A percentile compares a stretch with the other conserved stretches of the same genome.
These are phyloP conservation scores for Parazoanthus atlanticus DNA, from an alignment of 92 coral and sea anemone species.

Conservation along the genomic window DNA sequence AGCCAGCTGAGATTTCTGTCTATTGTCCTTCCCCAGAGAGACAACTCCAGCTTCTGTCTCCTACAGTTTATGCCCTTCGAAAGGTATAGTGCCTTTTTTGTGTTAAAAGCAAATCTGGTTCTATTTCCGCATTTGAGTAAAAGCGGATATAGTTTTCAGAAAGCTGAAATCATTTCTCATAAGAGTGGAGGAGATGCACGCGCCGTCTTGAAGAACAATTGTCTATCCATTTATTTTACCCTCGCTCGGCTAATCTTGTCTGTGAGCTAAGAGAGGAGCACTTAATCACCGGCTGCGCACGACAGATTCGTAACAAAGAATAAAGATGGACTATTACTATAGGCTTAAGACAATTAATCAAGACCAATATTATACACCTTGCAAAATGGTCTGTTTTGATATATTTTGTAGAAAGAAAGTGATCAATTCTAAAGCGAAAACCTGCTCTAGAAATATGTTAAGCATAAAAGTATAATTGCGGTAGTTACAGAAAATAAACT, in stretches of 20 bases:
- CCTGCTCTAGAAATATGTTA: no score
- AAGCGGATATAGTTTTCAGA: background rate
- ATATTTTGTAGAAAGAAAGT: background rate
- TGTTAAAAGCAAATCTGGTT: conserved; percentile 6
- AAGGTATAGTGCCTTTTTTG: background rate
- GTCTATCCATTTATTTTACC: background rate
- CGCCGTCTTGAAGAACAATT: background rate
- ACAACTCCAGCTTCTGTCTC: background rate
- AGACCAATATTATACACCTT: background rate
- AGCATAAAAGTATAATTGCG: background rate
- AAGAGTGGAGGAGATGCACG: background rate
- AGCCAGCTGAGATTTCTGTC: background rate
- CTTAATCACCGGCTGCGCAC: conserved; percentile 1
- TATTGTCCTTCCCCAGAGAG: background rate
- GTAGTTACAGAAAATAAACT: background rate
- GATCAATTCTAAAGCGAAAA: background rate
- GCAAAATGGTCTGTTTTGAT: background rate
- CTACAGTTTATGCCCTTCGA: background rate
- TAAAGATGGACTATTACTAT: background rate
- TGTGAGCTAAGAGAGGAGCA: conserved; percentile 1
- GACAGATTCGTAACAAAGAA: background rate
- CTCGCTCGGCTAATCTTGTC: background rate
- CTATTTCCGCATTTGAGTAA: conserved; percentile 6
- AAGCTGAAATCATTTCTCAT: background rate
- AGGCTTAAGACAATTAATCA: background rate